A percentile compares a stretch with the other conserved stretches of the same genome.
Conservation (phyloP, 2,113 vertebrate genomes). For the Gambusia holbrooki region DNA sequence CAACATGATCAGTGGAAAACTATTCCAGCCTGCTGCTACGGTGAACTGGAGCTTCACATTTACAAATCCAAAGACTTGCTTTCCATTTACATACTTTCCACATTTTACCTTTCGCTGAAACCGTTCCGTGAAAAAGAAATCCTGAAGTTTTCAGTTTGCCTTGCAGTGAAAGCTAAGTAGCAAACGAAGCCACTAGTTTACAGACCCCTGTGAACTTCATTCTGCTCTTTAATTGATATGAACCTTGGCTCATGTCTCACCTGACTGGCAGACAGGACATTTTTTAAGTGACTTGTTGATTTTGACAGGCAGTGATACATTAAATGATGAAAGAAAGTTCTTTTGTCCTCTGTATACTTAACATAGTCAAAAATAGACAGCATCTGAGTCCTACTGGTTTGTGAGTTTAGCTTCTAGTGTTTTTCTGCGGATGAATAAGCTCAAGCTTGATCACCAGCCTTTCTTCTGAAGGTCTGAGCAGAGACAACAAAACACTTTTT, state of each 20-base stretch:
- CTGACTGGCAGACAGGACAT: neutral
- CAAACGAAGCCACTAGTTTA: no score
- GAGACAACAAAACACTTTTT: slow-evolving; percentile 7
- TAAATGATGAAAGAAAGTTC: neutral
- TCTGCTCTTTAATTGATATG: neutral
- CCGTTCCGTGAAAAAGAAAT: no score
- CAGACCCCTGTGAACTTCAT: no score
- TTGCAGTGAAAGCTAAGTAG: no score
- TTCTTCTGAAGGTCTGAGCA: neutral
- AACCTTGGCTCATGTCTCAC: no score
- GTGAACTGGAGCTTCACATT: no score
- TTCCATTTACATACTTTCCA: no score
- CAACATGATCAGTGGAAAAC: no score
- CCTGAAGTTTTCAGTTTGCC: no score
- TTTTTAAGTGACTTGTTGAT: neutral
- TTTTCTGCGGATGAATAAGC: slow-evolving; percentile 5
- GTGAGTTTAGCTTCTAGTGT: neutral
- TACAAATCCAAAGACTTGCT: no score
- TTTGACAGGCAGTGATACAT: neutral
- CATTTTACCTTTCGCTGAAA: no score
- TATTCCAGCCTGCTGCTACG: no score
- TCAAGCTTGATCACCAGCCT: neutral
- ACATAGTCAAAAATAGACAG: neutral
- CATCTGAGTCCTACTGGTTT: neutral
- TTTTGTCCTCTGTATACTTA: neutral